Evolutionary conservation across 2,888 invertebrate genomes (phyloP), one percentile per base, ranked within the genome.

Genomic region (Melinopterus prodromus): DNA sequence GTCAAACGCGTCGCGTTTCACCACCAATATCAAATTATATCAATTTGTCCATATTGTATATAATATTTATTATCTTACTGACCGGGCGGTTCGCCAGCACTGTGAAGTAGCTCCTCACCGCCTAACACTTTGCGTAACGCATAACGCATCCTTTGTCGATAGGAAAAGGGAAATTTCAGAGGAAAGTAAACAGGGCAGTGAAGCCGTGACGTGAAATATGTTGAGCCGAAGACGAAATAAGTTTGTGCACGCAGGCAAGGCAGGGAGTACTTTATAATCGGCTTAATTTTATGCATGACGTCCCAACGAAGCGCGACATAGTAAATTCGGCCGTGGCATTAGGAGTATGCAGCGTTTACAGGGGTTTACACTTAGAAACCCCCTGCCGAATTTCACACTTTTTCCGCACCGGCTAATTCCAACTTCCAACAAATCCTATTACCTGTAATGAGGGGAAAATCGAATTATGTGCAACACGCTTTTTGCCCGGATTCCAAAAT

Each of bases 241-340:
- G 53, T 53, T 53, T 53, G 53, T 12, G 53, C 53, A 53, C 53
- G 12, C 53, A 53, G 26, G 12, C 53, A 53, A 53, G 37, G 74
- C 3, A 74, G 37, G 37, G n/a, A 78, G 53, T 78, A 16, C 71
- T 78, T 71, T 78, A 72, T 80, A 80, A 80, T 79, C 71, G 80
- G 80, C 69, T 80, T 80, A 80, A 80, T 79, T 80, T 77, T 71
- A 77, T 71, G 69, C 69, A 74, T 77, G 72, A 35, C 76, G 79
- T 74, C 38, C 78, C 76, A 38, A 77, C 70, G 78, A 38, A 38
- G 15, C 70, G 77, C 77, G 78, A 77, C 79, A 71, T 71, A 71
- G 70, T 38, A 26, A 79, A 80, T 71, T 71, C 71, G 74, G 74
- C 36, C 74, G 15, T 74, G 37, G 74, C 35, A 74, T 74, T 74